Evolutionary conservation across 1,140 invertebrate genomes (phyloP).

Genomic region (Belonocnema kinseyi): DNA sequence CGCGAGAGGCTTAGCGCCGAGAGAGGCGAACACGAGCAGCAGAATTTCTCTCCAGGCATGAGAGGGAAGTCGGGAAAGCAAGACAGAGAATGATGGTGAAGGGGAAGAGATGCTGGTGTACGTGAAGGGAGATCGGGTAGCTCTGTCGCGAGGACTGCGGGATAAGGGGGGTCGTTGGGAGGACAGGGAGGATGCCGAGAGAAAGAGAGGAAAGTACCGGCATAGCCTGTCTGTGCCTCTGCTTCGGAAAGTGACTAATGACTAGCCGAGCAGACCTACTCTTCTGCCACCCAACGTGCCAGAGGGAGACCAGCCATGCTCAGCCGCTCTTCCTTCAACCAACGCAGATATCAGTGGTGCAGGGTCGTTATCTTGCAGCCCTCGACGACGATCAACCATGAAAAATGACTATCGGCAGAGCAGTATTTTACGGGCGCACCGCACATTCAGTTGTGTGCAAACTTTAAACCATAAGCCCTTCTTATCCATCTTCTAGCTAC

Average conservation of each 20-base stretch:
- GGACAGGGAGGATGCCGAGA: conserved; percentile 52
- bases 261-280: conserved; percentile 72
- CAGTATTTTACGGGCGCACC: conserved; percentile 70
- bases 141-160: conserved; percentile 37
- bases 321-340: conserved; percentile 44
- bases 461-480: neutral
- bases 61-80: conserved; percentile 15
- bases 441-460: conserved; percentile 33
- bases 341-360: conserved; percentile 55
- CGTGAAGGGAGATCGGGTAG: conserved; percentile 33
- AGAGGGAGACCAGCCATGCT: conserved; percentile 47
- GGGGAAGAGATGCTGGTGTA: conserved; percentile 37
- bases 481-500: neutral
- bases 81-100: conserved; percentile 38
- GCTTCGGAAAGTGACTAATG: conserved; percentile 76
- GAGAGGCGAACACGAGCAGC: conserved; percentile 66
- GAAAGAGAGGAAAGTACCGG: conserved; percentile 60
- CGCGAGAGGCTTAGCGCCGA: conserved; percentile 71
- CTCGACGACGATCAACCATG: conserved; percentile 76
- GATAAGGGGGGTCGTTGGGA: conserved; percentile 55
- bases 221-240: conserved; percentile 74
- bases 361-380: conserved; percentile 78
- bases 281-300: conserved; percentile 64
- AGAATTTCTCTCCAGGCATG: conserved; percentile 63
- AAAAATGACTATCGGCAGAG: conserved; percentile 70